A percentile compares a stretch with the other conserved stretches of the same genome.
These are phyloP conservation scores for Drosophila suzukii DNA, from an alignment of 1,140 invertebrate species.

Conservation along the genomic window DNA sequence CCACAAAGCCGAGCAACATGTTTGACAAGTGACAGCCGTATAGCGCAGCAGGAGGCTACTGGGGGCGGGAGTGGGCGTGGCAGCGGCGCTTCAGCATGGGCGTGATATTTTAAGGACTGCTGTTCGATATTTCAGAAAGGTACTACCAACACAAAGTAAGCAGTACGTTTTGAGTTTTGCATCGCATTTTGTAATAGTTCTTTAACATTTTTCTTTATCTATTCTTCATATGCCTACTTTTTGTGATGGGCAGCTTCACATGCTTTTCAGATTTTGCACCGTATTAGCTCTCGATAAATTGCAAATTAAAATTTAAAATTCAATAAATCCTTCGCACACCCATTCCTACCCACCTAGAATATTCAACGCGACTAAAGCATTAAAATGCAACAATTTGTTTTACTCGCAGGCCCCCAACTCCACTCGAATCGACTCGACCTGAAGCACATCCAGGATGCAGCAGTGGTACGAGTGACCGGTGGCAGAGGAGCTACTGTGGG, in stretches of 20 bases:
- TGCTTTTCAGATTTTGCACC: not conserved
- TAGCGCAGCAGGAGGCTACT: constrained; percentile 10
- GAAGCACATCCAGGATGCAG: constrained; percentile 12
- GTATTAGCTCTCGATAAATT: constrained; percentile 38
- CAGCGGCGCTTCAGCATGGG: not conserved
- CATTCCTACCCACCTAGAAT: constrained; percentile 37
- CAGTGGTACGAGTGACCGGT: constrained; percentile 3
- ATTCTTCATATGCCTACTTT: not conserved
- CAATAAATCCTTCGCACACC: constrained; percentile 60
- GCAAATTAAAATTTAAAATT: constrained; percentile 81
- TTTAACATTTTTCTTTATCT: no score
- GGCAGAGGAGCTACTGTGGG: constrained; percentile 12
- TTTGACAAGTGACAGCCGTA: constrained; percentile 68
- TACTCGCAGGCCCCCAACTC: constrained; percentile 66
- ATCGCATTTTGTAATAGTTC: not conserved
- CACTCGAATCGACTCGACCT: constrained; percentile 15
- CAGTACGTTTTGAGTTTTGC: not conserved
- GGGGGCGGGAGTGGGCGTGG: constrained; percentile 22
- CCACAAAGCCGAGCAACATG: constrained; percentile 63
- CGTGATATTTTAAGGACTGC: not conserved
- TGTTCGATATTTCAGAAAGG: not conserved
- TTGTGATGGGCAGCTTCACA: constrained; percentile 2
- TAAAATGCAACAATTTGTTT: constrained; percentile 83
- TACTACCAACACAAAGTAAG: not conserved
- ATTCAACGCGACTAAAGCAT: constrained; percentile 54